These are phyloP conservation scores for Lepeophtheirus nordmannii DNA, from an alignment of 2,888 invertebrate genomes.

Conservation along the genomic window DNA sequence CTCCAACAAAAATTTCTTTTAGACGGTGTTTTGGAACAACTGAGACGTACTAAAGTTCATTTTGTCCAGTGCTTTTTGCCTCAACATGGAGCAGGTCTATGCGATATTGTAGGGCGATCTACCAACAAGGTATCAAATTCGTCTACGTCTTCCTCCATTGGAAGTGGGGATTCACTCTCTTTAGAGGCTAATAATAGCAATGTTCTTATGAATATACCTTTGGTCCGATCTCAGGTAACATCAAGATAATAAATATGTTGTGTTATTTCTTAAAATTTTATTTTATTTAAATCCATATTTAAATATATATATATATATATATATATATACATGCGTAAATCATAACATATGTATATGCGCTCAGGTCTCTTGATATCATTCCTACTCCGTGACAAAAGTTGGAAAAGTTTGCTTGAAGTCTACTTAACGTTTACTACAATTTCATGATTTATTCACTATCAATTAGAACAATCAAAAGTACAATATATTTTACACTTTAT, in stretches of 20 bases:
- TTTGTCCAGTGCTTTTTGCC: constrained; percentile 76
- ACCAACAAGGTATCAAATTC: constrained; percentile 28
- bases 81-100: constrained; percentile 53
- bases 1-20: constrained; percentile 36
- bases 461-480: too few relatives aligned
- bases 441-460: too few relatives aligned
- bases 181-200: constrained; percentile 37
- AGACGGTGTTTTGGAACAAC: constrained; percentile 80
- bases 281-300: too few relatives aligned
- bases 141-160: neutral
- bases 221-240: constrained; percentile 64
- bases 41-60: constrained; percentile 67
- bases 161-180: neutral
- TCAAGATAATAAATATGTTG: neutral
- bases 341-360: too few relatives aligned
- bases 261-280: neutral
- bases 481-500: too few relatives aligned
- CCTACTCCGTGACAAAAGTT: too few relatives aligned
- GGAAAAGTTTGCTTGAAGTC: too few relatives aligned
- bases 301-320: too few relatives aligned
- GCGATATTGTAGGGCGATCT: constrained; percentile 36
- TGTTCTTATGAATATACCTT: constrained; percentile 58
- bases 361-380: too few relatives aligned
- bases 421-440: too few relatives aligned
- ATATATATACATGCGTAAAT: too few relatives aligned